A percentile compares a stretch with the other conserved stretches of the same genome.
phyloP scores from a whole-genome alignment of 2,113 vertebrate genomes.

The Malurus melanocephalus region DNA sequence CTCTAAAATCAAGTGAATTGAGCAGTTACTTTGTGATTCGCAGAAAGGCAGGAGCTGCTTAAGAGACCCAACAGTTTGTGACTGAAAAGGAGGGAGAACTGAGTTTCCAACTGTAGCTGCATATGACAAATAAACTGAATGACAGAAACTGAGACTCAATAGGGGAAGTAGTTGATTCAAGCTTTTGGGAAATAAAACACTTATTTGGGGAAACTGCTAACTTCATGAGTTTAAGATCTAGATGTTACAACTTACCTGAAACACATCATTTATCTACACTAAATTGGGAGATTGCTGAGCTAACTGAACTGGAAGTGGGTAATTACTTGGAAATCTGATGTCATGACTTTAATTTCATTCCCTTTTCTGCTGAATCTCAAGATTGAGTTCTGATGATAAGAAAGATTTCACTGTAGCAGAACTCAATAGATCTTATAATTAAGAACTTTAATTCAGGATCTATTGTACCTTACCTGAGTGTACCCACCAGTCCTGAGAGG shows the following conservation, averaged over 20 bases:
- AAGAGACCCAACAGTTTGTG: neutral
- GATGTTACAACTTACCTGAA: neutral
- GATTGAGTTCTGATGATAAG: neutral
- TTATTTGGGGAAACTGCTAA: neutral
- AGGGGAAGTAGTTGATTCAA: neutral
- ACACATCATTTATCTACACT: neutral
- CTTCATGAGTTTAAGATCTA: neutral
- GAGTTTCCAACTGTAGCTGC: neutral
- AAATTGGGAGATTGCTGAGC: neutral
- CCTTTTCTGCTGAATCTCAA: neutral
- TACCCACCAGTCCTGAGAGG: neutral
- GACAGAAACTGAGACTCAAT: neutral
- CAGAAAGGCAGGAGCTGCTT: neutral
- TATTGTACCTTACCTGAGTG: neutral
- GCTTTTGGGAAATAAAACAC: neutral
- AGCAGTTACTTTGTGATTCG: neutral
- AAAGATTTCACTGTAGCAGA: neutral
- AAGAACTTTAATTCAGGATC: neutral
- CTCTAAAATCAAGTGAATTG: neutral
- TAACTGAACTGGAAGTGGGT: neutral
- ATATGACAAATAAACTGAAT: neutral
- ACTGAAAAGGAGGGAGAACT: neutral
- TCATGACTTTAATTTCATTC: neutral
- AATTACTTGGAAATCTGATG: neutral
- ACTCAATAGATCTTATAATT: neutral